Evolutionary conservation across 2,113 vertebrate species (phyloP), one percentile per base, ranked within the genome.

Genomic region (Athene cunicularia): DNA sequence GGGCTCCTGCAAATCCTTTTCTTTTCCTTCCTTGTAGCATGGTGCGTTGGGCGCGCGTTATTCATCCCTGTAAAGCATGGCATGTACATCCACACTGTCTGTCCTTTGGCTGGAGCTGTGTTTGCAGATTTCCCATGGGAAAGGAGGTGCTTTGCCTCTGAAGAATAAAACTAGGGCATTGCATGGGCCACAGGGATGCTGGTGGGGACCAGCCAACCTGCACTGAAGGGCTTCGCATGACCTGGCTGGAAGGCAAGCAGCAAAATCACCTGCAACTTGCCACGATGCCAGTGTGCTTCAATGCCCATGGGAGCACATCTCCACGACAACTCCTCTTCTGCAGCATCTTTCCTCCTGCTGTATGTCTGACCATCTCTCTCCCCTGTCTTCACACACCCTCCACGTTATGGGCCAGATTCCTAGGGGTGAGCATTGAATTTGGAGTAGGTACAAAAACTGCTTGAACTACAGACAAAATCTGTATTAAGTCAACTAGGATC

Each of bases 1-100:
- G 14, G 86, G 95, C 95, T 94, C 84, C 94, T 85, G 87, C 59
- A 92, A 95, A 94, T 71, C 75, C 88, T 86, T 63, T 84, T 91
- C 56, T 93, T 59, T 86, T 80, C 50, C 74, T 81, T 64, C 43
- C 62, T 93, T 2, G 2, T 8, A 77, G 88, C 55, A 86, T 66
- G 89, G 24, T 35, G 93, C 0, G 0, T 66, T 71, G 86, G 75
- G 47, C 1, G 17, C 88, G 24, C 2, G 5, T 62, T 88, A 73
- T 74, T 93, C 79, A 81, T 50, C 63, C 71, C 55, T 5, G 13
- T 84, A 77, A 82, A 90, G 80, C 82, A 73, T 12, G 2, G 70
- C 0, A 0, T 41, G 52, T 60, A 86, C 56, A 73, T 86, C 88
- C 87, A 70, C 1, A 0, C 50, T 0, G 9, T 16, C 58, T 64